A percentile compares a stretch with the other conserved stretches of the same genome.
Conservation (phyloP, 2,113 vertebrate species). For the Embiotoca jacksoni region DNA sequence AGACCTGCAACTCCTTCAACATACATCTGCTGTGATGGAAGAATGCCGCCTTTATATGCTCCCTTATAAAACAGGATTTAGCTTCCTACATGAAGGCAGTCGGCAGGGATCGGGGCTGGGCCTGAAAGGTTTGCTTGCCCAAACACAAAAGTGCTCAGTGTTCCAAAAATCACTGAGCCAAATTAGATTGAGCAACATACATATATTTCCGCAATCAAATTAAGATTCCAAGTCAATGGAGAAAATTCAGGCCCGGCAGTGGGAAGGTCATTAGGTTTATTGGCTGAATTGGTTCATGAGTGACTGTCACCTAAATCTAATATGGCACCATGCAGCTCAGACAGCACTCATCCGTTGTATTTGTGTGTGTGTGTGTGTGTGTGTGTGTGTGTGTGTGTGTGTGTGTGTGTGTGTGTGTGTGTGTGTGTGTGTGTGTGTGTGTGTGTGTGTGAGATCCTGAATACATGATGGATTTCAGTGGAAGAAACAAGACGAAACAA, state of each 20-base stretch:
- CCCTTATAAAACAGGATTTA: slow-evolving; percentile 63
- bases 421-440: neutral
- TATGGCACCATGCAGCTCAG: slow-evolving; percentile 59
- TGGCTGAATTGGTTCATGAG: slow-evolving; percentile 75
- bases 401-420: neutral
- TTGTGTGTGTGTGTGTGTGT: neutral
- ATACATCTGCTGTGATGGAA: slow-evolving; percentile 59
- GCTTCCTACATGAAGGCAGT: slow-evolving; percentile 68
- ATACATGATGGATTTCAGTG: slow-evolving; percentile 36
- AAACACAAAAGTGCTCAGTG: slow-evolving; percentile 73
- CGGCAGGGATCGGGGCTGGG: slow-evolving; percentile 23
- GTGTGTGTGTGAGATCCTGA: slow-evolving; percentile 31
- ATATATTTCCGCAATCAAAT: slow-evolving; percentile 76
- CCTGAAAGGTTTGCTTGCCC: slow-evolving; percentile 60
- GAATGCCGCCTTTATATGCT: slow-evolving; percentile 61
- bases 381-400: neutral
- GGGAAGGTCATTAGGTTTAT: slow-evolving; percentile 76
- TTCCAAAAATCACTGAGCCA: slow-evolving; percentile 61
- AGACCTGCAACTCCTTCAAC: slow-evolving; percentile 51
- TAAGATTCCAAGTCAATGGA: slow-evolving; percentile 75
- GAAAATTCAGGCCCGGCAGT: slow-evolving; percentile 62
- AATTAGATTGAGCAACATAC: slow-evolving; percentile 76
- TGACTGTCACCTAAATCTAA: slow-evolving; percentile 76
- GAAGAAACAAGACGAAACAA: slow-evolving; percentile 38
- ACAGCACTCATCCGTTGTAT: slow-evolving; percentile 21